Base-by-base conservation (phyloP, 2,797 vertebrate species). In the Coccyzus lansbergi region DNA sequence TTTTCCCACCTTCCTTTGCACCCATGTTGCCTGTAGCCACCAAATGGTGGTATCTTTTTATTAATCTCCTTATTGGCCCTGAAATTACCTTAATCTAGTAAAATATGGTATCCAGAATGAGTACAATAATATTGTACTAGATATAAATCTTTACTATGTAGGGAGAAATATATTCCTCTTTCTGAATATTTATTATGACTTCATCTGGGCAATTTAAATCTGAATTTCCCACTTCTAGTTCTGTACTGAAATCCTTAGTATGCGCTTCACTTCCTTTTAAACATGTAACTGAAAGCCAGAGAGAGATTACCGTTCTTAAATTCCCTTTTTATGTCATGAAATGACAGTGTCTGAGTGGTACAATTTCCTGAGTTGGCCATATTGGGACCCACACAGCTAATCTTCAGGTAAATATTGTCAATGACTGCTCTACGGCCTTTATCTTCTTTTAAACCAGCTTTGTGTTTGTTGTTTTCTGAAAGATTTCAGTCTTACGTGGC, bases 111-210 rank as follows among this genome's bases (percentile, higher is more conserved):
- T 11, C 14, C 59, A 38, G 70, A 90, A 17, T 9, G 67, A 77
- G 40, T n/a, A n/a, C n/a, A n/a, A n/a, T n/a, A n/a, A 17, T 49
- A n/a, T 0, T 58, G 9, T 71, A 42, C 0, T 4, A 38, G 31
- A 31, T n/a, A 38, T 0, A 26, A 38, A 62, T 22, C 11, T 52
- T 70, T 18, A 36, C 12, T 51, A 8, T n/a, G 6, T n/a, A 48
- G 42, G 65, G 46, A 69, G 49, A 75, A 88, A 16, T 34, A 59
- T 2, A 18, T 58, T 76, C 13, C 17, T 62, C 28, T 71, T 84
- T 51, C 21, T 58, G 36, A 51, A 22, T 68, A 28, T 60, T 79
- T 79, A 48, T 67, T 67, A 17, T 79, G 2, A 20, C 28, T 74
- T 71, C 15, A 44, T 75, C 28, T 78, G 58, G 34, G 19, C 49